Conservation (phyloP, 2,113 vertebrate genomes). For the Hydropotes inermis region DNA sequence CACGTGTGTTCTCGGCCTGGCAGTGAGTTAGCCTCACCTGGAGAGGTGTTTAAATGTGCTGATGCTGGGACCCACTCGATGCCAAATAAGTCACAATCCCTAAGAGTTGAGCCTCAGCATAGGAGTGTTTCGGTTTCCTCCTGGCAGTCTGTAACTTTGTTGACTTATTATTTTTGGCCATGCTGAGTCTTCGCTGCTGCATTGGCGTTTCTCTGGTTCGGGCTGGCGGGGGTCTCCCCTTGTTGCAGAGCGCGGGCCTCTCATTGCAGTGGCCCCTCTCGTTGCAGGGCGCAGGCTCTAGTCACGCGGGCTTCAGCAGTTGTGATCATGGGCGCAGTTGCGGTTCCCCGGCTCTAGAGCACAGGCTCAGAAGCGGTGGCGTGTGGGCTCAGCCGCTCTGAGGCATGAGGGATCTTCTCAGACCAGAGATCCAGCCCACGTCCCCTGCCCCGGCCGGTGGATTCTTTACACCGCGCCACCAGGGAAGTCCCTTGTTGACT, state of each 20-base stretch:
- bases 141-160: neutral
- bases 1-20: neutral
- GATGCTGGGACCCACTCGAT: neutral
- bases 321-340: neutral
- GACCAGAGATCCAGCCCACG: neutral
- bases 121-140: neutral
- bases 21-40: neutral
- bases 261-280: neutral
- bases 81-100: neutral
- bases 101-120: neutral
- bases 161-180: neutral
- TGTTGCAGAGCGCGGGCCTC: accelerated
- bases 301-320: accelerated
- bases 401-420: neutral
- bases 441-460: neutral
- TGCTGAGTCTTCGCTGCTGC: neutral
- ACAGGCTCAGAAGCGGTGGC: too few species aligned
- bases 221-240: accelerated
- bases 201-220: neutral
- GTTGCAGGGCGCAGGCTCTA: neutral
- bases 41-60: neutral
- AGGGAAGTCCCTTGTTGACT: neutral
- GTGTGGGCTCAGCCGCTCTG: neutral
- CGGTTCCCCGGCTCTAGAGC: neutral
- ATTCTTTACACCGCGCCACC: neutral